A percentile compares a stretch with the other conserved stretches of the same genome.
These are phyloP conservation scores for Sebastes fasciatus DNA, from an alignment of 2,113 vertebrate species.

Conservation along the genomic window DNA sequence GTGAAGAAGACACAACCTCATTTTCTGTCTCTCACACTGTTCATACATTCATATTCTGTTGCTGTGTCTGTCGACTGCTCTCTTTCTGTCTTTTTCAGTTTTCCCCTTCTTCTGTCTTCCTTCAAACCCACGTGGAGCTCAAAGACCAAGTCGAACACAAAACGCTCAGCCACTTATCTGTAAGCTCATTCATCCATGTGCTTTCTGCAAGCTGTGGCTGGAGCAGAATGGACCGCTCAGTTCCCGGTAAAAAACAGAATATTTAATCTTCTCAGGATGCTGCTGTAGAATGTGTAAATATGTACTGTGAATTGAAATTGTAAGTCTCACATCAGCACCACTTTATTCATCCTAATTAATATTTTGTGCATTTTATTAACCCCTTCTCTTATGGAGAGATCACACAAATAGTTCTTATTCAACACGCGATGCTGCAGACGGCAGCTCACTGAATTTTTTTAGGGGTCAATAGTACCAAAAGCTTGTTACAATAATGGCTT, in stretches of 20 bases:
- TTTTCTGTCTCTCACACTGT: no score
- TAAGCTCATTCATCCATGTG: conserved; percentile 42
- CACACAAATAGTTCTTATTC: background rate
- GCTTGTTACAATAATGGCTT: background rate
- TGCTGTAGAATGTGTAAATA: conserved; percentile 12
- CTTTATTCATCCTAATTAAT: conserved; percentile 2
- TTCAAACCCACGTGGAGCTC: conserved; percentile 9
- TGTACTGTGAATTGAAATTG: conserved; percentile 6
- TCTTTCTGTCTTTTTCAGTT: background rate
- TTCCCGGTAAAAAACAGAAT: background rate
- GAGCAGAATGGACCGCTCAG: conserved; percentile 8
- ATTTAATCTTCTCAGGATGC: conserved; percentile 4
- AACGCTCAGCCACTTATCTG: conserved; percentile 40
- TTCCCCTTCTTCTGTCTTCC: background rate
- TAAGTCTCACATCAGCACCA: conserved; percentile 4
- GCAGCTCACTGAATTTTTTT: background rate
- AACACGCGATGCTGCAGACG: background rate
- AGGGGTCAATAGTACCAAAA: background rate
- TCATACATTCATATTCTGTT: no score
- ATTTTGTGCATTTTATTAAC: background rate
- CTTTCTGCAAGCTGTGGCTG: conserved; percentile 29
- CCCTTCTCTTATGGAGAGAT: background rate
- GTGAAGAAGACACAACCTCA: no score
- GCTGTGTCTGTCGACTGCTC: no score
- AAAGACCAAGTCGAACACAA: conserved; percentile 36